Base-by-base conservation (phyloP, 92 coral and sea anemone genomes). In the Diadumene lineata region DNA sequence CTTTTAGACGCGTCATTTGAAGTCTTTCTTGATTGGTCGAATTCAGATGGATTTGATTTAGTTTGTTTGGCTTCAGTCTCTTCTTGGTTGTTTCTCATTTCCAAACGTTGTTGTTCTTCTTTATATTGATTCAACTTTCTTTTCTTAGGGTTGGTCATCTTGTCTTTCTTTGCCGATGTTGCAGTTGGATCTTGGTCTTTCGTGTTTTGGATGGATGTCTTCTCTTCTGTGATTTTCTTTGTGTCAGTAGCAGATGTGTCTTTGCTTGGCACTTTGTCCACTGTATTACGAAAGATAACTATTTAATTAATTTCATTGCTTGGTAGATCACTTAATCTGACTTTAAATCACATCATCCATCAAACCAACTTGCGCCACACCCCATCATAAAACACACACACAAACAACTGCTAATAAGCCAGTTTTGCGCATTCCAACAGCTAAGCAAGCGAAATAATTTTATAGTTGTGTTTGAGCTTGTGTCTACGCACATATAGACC, bases 1-100 rank as follows among this genome's bases (percentile, higher is more conserved):
- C 13, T 38, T 6, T 38, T 13, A 38, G 48, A 6, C 48, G 13
- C 6, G 48, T 4, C 48, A 4, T 6, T 38, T 38, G 48, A 38
- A 38, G 6, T 38, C 48, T 38, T 38, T n/a, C n/a, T n/a, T n/a
- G n/a, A n/a, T n/a, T 38, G 48, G 48, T 38, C 13, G 48, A 38
- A 6, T 46, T 46, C 53, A 9, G 53, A 9, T 46, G 53, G 53
- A 9, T 53, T 53, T 53, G 25, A 22, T 16, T 46, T 34, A 26
- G 6, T 55, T 43, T 33, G 56, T 7, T 43, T 27, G 31, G 62
- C 30, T 72, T 65, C 60, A 30, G 23, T 22, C 18, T 72, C 73
- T 60, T 22, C 27, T 27, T 31, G 34, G 75, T 7, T 50, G 18
- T 56, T 53, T 70, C 60, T 79, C 48, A 25, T 67, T 17, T 38